Evolutionary conservation across 1,140 invertebrate genomes (phyloP).

Genomic region (Nixonia krombeini): DNA sequence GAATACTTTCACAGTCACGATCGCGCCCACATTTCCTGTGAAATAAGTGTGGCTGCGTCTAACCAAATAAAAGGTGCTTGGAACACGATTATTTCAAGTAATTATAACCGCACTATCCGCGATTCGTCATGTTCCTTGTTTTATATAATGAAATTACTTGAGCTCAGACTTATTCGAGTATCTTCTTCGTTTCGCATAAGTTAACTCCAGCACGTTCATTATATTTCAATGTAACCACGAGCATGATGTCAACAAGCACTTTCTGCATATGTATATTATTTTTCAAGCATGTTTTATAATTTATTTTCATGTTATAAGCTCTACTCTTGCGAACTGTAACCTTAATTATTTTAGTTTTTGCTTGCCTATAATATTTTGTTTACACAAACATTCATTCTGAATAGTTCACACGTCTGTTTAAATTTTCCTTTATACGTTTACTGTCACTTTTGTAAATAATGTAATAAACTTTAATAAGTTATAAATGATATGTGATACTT

Average conservation of each 20-base stretch:
- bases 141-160: slow-evolving; percentile 61
- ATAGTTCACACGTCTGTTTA: too few species aligned
- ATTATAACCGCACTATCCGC: slow-evolving; percentile 56
- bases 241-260: background rate
- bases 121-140: slow-evolving; percentile 50
- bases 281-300: too few species aligned
- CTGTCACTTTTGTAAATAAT: slow-evolving; percentile 11
- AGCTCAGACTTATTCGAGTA: background rate
- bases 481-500: too few species aligned
- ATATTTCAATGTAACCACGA: too few species aligned
- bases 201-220: background rate
- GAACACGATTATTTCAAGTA: slow-evolving; percentile 54
- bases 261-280: background rate
- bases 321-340: too few species aligned
- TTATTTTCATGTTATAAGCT: too few species aligned
- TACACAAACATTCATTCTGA: too few species aligned
- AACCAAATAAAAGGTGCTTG: slow-evolving; percentile 64
- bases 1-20: slow-evolving; percentile 31
- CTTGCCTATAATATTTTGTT: too few species aligned
- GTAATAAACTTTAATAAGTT: too few species aligned
- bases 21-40: slow-evolving; percentile 42
- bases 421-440: background rate
- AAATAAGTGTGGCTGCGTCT: slow-evolving; percentile 57
- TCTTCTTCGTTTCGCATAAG: background rate
- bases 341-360: background rate